Conservation (phyloP, 2,113 vertebrate species). For the Lepus europaeus region DNA sequence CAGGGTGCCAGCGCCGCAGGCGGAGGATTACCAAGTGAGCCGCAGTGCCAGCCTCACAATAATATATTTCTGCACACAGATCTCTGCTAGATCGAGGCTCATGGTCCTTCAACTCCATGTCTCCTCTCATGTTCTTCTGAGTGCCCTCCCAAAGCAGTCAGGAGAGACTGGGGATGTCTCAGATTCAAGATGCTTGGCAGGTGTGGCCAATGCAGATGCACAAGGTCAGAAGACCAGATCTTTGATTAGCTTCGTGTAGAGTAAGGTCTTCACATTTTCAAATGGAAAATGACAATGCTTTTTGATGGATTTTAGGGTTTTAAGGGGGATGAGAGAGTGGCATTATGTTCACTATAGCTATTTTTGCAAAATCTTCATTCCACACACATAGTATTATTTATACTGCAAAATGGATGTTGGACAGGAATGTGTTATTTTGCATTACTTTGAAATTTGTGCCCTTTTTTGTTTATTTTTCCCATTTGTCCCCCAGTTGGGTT, state of each 20-base stretch:
- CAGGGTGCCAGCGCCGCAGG: no score
- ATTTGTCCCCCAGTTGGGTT: not conserved
- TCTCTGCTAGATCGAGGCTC: not conserved
- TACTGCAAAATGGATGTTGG: not conserved
- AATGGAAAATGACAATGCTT: not conserved
- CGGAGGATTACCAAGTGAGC: no score
- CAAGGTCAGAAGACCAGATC: not conserved
- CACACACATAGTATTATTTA: not conserved
- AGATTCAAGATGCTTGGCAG: not conserved
- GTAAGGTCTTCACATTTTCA: constrained; percentile 38
- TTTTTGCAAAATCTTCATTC: constrained; percentile 9
- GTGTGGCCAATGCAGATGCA: rapidly evolving
- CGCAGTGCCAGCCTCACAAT: not conserved
- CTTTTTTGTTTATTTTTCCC: not conserved
- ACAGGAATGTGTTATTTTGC: not conserved
- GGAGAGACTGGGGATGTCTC: not conserved
- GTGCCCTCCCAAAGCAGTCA: not conserved
- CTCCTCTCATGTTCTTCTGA: not conserved
- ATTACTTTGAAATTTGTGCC: not conserved
- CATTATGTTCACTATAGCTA: not conserved
- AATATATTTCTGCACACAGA: not conserved
- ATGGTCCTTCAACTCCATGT: not conserved
- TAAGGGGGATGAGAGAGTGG: constrained; percentile 39
- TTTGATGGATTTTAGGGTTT: constrained; percentile 42
- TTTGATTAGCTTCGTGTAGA: constrained; percentile 55